Evolutionary conservation across 2,113 vertebrate species (phyloP).

Genomic region (Illadopsis cleaveri): DNA sequence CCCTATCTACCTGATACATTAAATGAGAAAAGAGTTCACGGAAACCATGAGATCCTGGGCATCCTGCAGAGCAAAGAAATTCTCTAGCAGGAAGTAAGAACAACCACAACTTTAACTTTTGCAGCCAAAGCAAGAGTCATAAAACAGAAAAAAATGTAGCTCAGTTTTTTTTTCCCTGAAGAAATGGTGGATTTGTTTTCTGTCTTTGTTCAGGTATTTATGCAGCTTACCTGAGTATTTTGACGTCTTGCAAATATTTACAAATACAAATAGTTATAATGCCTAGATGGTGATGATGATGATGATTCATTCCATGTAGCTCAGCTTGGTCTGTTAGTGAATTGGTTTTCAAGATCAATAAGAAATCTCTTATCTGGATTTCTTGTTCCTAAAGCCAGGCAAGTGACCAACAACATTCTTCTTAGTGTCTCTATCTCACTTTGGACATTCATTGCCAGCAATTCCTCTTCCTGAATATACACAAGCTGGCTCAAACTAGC

Average conservation of each 20-base stretch:
- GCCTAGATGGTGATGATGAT: not conserved
- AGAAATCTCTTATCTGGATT: not conserved
- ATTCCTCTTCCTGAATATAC: not conserved
- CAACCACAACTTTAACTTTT: not conserved
- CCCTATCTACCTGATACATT: not conserved
- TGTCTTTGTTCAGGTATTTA: not conserved
- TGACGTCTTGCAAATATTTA: not conserved
- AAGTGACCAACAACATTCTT: not conserved
- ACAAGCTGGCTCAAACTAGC: not conserved
- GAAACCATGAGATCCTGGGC: not conserved
- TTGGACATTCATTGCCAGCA: not conserved
- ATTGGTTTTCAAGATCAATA: not conserved
- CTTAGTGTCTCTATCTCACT: not conserved
- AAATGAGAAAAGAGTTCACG: not conserved
- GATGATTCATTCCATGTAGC: not conserved
- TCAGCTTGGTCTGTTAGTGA: not conserved
- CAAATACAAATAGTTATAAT: not conserved
- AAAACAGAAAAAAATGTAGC: not conserved
- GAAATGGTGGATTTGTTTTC: not conserved
- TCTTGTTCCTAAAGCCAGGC: not conserved
- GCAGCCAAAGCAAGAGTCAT: not conserved
- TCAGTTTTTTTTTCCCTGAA: not conserved
- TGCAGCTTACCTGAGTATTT: not conserved
- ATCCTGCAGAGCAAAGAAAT: not conserved
- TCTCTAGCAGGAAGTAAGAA: not conserved